These are phyloP conservation scores for Trematomus loennbergii DNA, from an alignment of 2,113 vertebrate genomes.

Conservation along the genomic window DNA sequence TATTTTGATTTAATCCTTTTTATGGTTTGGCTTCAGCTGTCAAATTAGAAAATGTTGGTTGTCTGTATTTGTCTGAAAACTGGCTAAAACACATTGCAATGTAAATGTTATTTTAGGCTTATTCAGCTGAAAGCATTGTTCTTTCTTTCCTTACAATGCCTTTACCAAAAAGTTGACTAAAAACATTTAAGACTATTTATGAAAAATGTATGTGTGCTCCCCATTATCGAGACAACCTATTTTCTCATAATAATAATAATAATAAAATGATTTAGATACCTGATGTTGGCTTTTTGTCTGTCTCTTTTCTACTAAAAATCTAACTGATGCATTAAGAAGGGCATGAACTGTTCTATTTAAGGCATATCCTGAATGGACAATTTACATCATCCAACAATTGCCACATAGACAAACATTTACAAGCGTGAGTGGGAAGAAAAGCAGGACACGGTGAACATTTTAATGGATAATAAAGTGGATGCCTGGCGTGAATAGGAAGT, in stretches of 20 bases:
- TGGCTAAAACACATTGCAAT: not conserved
- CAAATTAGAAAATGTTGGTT: constrained; percentile 10
- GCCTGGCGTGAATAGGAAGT: constrained; percentile 55
- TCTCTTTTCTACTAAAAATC: not conserved
- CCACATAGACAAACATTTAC: constrained; percentile 45
- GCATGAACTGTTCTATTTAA: not conserved
- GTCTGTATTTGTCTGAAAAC: not conserved
- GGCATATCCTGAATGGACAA: not conserved
- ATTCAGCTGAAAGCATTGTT: not conserved
- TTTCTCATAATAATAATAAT: no score
- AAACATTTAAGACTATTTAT: no score
- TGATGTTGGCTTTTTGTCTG: not conserved
- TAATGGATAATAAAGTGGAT: constrained; percentile 62
- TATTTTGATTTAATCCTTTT: constrained; percentile 24
- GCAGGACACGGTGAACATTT: constrained; percentile 50
- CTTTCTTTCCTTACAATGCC: not conserved
- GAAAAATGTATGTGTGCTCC: not conserved
- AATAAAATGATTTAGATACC: not conserved
- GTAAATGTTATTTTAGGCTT: not conserved
- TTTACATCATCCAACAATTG: not conserved
- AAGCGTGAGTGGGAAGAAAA: constrained; percentile 10
- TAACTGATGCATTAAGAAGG: not conserved
- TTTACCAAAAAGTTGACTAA: not conserved
- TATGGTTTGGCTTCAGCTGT: constrained; percentile 25
- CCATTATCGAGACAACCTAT: not conserved